Percentiles rank a stretch among this genome's conserved stretches.
Evolutionary conservation across 1,140 invertebrate genomes (phyloP).

Genomic region (Drosophila kikkawai): DNA sequence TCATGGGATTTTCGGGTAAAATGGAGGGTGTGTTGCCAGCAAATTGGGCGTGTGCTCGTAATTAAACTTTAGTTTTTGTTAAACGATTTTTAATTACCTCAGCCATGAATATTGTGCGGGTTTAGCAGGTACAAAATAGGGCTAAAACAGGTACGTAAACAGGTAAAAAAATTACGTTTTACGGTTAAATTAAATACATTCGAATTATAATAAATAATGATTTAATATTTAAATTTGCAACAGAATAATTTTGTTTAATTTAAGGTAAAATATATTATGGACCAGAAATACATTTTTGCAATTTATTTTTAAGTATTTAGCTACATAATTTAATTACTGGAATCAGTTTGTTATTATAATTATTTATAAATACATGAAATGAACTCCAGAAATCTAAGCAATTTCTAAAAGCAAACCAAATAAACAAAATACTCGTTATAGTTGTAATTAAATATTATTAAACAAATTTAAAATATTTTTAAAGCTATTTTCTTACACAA

Average conservation of each 20-base stretch:
- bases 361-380: neutral
- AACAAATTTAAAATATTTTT: no score
- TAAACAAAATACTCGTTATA: no score
- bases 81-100: constrained; percentile 49
- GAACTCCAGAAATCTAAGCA: neutral
- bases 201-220: neutral
- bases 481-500: neutral
- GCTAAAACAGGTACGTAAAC: neutral
- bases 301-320: neutral
- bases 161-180: neutral
- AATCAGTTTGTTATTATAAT: neutral
- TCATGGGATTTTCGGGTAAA: neutral
- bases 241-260: neutral
- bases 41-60: constrained; percentile 43
- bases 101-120: constrained; percentile 19
- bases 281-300: neutral
- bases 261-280: neutral
- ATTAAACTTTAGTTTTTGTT: constrained; percentile 58
- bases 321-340: neutral
- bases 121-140: constrained; percentile 11
- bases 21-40: constrained; percentile 18
- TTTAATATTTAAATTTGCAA: neutral
- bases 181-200: neutral
- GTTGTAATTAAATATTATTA: neutral
- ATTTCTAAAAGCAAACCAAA: no score